phyloP scores from a whole-genome alignment of 2,888 invertebrate species.

The Scrobipalpa costella region DNA sequence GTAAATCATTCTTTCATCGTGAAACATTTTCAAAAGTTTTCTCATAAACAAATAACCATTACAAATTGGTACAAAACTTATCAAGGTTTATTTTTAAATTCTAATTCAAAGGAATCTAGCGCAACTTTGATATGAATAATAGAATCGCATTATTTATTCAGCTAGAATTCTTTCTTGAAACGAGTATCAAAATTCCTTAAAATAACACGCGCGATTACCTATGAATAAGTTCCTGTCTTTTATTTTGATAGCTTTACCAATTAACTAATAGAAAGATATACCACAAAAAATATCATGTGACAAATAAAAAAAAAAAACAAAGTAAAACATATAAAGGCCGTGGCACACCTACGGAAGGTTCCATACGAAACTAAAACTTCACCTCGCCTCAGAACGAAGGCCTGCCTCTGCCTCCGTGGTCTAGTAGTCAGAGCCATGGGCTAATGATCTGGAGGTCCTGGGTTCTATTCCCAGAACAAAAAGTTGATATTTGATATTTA shows the following conservation, averaged over 20 bases:
- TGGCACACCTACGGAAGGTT: too few relatives aligned
- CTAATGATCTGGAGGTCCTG: too few relatives aligned
- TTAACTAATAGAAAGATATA: not conserved
- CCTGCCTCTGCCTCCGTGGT: too few relatives aligned
- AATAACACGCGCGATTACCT: slow-evolving; percentile 28
- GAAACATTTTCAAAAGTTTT: not conserved
- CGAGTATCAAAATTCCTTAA: slow-evolving; percentile 25
- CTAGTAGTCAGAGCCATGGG: too few relatives aligned
- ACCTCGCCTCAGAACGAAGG: too few relatives aligned
- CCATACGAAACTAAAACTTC: too few relatives aligned
- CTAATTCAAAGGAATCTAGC: slow-evolving; percentile 5
- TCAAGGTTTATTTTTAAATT: not conserved
- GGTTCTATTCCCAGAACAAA: too few relatives aligned
- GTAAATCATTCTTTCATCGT: not conserved
- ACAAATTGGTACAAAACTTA: not conserved
- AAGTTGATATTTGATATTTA: too few relatives aligned
- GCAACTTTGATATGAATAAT: slow-evolving; percentile 4
- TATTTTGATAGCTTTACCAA: not conserved
- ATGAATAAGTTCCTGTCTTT: not conserved
- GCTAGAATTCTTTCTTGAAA: slow-evolving; percentile 30
- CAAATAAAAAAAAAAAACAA: too few relatives aligned
- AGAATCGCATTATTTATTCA: slow-evolving; percentile 14
- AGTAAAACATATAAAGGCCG: too few relatives aligned
- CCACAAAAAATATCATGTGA: too few relatives aligned
- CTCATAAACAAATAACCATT: not conserved